Percentiles rank a stretch among this genome's conserved stretches.
Conservation (phyloP, 2,797 vertebrate species). For the Tokudaia tokunoshimensis region DNA sequence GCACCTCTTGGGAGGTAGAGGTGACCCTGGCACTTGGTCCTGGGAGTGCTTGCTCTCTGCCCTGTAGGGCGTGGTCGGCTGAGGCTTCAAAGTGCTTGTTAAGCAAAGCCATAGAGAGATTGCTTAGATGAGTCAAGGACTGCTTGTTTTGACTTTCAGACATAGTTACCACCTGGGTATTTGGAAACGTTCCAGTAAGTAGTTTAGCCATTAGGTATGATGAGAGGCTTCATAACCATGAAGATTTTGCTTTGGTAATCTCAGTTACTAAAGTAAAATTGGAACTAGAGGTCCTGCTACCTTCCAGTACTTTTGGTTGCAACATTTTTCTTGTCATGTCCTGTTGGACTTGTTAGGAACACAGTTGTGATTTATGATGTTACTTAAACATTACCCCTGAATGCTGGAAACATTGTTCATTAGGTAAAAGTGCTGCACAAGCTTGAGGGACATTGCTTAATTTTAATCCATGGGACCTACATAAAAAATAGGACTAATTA, state of each 20-base stretch:
- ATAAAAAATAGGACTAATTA: neutral
- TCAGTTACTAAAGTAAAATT: conserved; percentile 60
- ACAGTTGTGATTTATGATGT: neutral
- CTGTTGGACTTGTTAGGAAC: neutral
- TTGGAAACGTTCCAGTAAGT: conserved; percentile 32
- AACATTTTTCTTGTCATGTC: conserved; percentile 29
- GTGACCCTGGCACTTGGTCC: neutral
- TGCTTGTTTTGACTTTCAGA: conserved; percentile 45
- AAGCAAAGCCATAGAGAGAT: conserved; percentile 31
- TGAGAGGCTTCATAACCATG: conserved; percentile 18
- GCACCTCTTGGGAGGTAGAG: neutral
- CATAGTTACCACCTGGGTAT: neutral
- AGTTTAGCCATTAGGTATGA: neutral
- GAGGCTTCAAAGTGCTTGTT: conserved; percentile 52
- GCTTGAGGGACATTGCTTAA: neutral
- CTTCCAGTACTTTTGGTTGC: neutral
- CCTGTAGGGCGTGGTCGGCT: conserved; percentile 40
- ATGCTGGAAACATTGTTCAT: neutral
- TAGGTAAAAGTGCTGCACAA: neutral
- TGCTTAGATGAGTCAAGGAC: conserved; percentile 41
- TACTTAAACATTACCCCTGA: neutral
- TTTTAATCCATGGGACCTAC: neutral
- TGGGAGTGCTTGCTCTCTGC: conserved; percentile 15
- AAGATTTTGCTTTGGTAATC: neutral
- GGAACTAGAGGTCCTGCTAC: conserved; percentile 28